These are phyloP conservation scores for Platerodrilus igneus DNA, from an alignment of 2,888 invertebrate species.

Conservation along the genomic window DNA sequence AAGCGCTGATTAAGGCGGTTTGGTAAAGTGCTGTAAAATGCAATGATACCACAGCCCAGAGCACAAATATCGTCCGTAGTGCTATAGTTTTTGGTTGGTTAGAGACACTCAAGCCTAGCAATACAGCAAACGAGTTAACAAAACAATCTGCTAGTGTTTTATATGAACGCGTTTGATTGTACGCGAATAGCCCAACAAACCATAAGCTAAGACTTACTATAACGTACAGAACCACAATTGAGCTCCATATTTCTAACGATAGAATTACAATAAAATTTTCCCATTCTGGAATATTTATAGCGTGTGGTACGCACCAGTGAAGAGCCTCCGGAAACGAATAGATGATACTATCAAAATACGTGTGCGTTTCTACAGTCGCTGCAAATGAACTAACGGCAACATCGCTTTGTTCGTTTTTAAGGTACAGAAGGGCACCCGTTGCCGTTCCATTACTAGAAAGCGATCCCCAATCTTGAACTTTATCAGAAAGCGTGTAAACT, in stretches of 20 bases:
- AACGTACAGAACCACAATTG: conserved; percentile 16
- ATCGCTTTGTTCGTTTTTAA: conserved; percentile 35
- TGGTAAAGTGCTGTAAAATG: conserved; percentile 32
- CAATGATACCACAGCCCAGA: conserved; percentile 33
- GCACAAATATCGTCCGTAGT: conserved; percentile 27
- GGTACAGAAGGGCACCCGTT: conserved; percentile 32
- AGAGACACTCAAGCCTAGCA: conserved; percentile 27
- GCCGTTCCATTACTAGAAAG: conserved; percentile 32
- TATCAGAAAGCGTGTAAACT: conserved; percentile 26
- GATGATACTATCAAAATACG: conserved; percentile 36
- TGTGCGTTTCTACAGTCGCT: conserved; percentile 31
- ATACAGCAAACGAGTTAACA: conserved; percentile 24
- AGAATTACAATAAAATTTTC: conserved; percentile 25
- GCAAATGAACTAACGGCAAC: conserved; percentile 39
- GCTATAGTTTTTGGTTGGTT: conserved; percentile 29
- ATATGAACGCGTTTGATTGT: conserved; percentile 14
- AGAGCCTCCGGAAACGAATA: conserved; percentile 39
- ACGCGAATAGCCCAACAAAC: conserved; percentile 13
- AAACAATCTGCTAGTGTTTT: conserved; percentile 19
- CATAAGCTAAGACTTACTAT: conserved; percentile 14
- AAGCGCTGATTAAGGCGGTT: conserved; percentile 33
- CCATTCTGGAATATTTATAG: conserved; percentile 31
- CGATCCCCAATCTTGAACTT: conserved; percentile 29
- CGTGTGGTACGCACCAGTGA: conserved; percentile 41
- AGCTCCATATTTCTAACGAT: conserved; percentile 18